Conservation (phyloP, 2,888 invertebrate genomes). For the Baccha elongata region DNA sequence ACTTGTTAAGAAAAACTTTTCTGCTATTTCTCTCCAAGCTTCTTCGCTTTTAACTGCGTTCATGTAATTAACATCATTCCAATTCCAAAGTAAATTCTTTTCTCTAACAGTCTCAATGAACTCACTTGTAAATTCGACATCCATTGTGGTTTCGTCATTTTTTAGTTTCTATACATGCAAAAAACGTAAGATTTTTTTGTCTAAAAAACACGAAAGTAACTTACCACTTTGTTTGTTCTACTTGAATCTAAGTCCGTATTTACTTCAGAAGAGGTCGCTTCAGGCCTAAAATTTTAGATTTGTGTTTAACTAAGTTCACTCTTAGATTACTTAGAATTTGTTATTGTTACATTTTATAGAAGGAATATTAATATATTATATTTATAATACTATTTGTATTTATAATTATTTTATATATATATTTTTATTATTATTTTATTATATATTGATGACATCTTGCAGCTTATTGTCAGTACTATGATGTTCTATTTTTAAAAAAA, state of each 20-base stretch:
- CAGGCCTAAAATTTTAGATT: neutral
- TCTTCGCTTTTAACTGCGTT: neutral
- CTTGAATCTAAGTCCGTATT: neutral
- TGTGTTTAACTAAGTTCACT: neutral
- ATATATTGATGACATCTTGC: too few relatives aligned
- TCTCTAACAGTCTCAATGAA: constrained; percentile 4
- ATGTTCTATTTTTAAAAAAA: too few relatives aligned
- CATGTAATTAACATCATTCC: neutral
- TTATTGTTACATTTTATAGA: too few relatives aligned
- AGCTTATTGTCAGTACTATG: too few relatives aligned
- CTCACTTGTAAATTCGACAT: neutral
- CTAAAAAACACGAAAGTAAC: neutral
- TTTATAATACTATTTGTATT: too few relatives aligned
- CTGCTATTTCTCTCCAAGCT: constrained; percentile 8
- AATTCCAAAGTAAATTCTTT: constrained; percentile 13
- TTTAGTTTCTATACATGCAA: neutral
- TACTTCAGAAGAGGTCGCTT: neutral
- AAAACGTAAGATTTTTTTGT: neutral
- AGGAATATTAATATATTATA: too few relatives aligned
- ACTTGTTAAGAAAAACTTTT: neutral
- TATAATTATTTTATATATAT: too few relatives aligned
- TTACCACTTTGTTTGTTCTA: neutral
- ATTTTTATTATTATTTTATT: too few relatives aligned
- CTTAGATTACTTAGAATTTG: too few relatives aligned
- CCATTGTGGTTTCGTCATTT: neutral